Conservation (phyloP, 2,113 vertebrate genomes). For the Choloepus hoffmanni region DNA sequence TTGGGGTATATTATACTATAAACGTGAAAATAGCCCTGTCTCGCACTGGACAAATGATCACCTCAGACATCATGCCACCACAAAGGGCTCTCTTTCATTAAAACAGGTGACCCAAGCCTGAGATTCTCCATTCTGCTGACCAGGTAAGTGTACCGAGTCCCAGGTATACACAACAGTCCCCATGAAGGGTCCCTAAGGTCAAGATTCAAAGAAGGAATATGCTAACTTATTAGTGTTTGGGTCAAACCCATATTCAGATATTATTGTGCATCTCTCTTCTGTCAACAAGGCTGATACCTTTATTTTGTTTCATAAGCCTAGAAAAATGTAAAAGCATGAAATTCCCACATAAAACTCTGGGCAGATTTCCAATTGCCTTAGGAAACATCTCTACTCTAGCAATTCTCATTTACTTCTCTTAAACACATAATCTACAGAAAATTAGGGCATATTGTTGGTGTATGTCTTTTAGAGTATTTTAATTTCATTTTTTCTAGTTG, state of each 20-base stretch:
- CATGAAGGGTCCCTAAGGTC: not conserved
- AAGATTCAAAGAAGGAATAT: not conserved
- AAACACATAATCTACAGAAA: not conserved
- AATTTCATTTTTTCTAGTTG: not conserved
- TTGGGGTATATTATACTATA: not conserved
- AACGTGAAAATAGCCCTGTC: too few species aligned
- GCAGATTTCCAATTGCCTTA: not conserved
- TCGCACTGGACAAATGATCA: not conserved
- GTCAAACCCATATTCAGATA: not conserved
- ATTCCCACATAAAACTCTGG: not conserved
- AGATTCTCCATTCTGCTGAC: not conserved
- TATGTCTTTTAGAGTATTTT: not conserved
- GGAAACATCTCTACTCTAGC: not conserved
- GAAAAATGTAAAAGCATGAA: not conserved
- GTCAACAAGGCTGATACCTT: not conserved
- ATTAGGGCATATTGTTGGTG: fast-evolving
- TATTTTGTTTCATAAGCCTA: too few species aligned
- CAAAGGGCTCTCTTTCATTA: not conserved
- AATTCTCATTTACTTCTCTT: not conserved
- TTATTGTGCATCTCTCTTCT: not conserved
- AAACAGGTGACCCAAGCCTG: not conserved
- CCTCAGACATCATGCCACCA: too few species aligned
- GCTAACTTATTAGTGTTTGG: not conserved
- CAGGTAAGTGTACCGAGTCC: too few species aligned
- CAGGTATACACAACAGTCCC: too few species aligned